A percentile compares a stretch with the other conserved stretches of the same genome.
phyloP scores from a whole-genome alignment of 2,888 invertebrate species.

The Synergus umbraculus region DNA sequence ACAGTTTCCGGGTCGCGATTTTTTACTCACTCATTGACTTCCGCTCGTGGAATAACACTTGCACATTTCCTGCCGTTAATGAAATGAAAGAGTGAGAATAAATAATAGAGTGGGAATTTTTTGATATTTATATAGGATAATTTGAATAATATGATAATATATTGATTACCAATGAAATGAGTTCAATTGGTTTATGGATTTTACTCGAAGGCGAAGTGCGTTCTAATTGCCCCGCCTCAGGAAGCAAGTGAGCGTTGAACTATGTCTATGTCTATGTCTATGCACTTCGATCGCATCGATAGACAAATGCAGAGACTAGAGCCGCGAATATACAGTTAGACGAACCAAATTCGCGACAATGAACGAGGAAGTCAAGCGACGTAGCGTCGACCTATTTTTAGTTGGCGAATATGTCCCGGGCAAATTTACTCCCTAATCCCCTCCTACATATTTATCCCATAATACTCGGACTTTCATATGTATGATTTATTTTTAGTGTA shows the following conservation, averaged over 20 bases:
- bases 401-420: constrained; percentile 40
- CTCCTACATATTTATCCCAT: constrained; percentile 43
- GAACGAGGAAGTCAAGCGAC: constrained; percentile 69
- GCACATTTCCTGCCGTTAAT: not conserved
- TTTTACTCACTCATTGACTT: constrained; percentile 46
- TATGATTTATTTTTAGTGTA: not conserved
- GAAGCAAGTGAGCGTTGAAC: constrained; percentile 36
- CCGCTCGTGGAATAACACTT: constrained; percentile 14
- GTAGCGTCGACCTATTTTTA: constrained; percentile 69
- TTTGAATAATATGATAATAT: not conserved
- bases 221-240: constrained; percentile 32
- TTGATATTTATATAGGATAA: too few species aligned
- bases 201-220: not conserved
- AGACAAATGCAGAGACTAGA: constrained; percentile 52
- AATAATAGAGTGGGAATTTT: not conserved
- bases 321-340: constrained; percentile 73
- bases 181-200: not conserved
- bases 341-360: constrained; percentile 77
- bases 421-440: constrained; percentile 39
- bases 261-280: constrained; percentile 12
- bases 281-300: constrained; percentile 49
- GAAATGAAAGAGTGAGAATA: not conserved
- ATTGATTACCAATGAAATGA: not conserved
- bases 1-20: constrained; percentile 69
- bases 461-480: constrained; percentile 4